phyloP scores from a whole-genome alignment of 2,888 invertebrate genomes.

The Muschampia plurimacula region DNA sequence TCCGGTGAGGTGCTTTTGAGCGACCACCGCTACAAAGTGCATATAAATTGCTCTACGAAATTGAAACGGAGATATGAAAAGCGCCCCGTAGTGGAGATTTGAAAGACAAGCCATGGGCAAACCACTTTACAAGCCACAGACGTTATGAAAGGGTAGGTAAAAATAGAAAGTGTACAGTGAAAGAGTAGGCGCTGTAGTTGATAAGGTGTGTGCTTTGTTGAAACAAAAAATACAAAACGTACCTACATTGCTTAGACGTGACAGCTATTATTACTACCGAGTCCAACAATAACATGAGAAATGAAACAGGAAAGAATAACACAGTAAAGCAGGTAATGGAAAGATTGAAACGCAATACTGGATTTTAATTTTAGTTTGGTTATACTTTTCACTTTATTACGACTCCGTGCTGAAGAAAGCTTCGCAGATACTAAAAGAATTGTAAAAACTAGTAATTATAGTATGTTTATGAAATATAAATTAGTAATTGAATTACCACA shows the following conservation, averaged over 20 bases:
- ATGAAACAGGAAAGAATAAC: background rate
- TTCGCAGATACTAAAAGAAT: no score
- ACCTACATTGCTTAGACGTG: constrained; percentile 5
- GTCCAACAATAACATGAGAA: constrained; percentile 10
- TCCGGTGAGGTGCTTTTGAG: constrained; percentile 73
- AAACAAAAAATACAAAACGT: constrained; percentile 40
- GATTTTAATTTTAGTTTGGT: background rate
- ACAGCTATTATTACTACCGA: background rate
- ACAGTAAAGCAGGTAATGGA: background rate
- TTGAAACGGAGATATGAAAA: constrained; percentile 80
- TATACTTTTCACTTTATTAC: background rate
- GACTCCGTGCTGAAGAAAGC: background rate
- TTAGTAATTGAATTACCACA: no score
- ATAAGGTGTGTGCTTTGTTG: constrained; percentile 31
- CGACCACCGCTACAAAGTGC: constrained; percentile 79
- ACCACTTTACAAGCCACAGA: constrained; percentile 63
- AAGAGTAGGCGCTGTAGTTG: constrained; percentile 43
- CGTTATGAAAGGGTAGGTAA: constrained; percentile 55
- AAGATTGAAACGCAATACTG: background rate
- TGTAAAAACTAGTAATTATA: no score
- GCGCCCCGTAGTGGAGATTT: constrained; percentile 65
- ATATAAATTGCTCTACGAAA: constrained; percentile 82
- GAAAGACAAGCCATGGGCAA: constrained; percentile 70
- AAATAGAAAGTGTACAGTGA: constrained; percentile 41
- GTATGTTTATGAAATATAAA: no score